Percentiles rank a stretch among this genome's conserved stretches.
Conservation (phyloP, 2,797 vertebrate species). For the Galaxias olidus region DNA sequence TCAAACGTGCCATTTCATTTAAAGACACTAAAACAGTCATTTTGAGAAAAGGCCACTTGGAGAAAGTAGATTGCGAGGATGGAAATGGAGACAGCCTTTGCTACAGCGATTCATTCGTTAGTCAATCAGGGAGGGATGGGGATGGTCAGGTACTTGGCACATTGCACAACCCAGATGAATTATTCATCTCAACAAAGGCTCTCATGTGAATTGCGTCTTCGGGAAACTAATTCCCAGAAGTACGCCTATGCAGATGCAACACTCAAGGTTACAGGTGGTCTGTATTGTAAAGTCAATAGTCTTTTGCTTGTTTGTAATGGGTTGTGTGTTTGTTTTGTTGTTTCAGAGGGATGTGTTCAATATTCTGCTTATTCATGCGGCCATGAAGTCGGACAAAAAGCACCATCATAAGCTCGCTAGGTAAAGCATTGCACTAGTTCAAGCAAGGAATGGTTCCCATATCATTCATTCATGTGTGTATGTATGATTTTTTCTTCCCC, state of each 20-base stretch:
- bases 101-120: constrained; percentile 15
- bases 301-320: not conserved
- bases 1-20: no score
- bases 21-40: no score
- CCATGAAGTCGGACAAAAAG: constrained; percentile 82
- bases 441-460: not conserved
- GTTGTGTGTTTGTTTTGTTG: constrained; percentile 27
- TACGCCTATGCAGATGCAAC: constrained; percentile 18
- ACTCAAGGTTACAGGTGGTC: not conserved
- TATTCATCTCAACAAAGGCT: constrained; percentile 56
- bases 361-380: constrained; percentile 88
- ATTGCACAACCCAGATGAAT: constrained; percentile 49
- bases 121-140: not conserved
- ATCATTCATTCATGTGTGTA: no score
- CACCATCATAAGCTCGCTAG: constrained; percentile 82
- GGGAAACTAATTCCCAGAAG: constrained; percentile 24
- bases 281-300: not conserved
- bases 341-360: constrained; percentile 91
- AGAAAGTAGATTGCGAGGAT: not conserved
- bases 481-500: no score
- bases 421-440: constrained; percentile 64
- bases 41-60: not conserved
- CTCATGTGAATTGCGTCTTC: constrained; percentile 28
- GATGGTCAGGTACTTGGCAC: constrained; percentile 20
- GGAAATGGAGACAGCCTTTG: not conserved